Base-by-base conservation (phyloP, 2,113 vertebrate genomes). In the Seriola quinqueradiata region DNA sequence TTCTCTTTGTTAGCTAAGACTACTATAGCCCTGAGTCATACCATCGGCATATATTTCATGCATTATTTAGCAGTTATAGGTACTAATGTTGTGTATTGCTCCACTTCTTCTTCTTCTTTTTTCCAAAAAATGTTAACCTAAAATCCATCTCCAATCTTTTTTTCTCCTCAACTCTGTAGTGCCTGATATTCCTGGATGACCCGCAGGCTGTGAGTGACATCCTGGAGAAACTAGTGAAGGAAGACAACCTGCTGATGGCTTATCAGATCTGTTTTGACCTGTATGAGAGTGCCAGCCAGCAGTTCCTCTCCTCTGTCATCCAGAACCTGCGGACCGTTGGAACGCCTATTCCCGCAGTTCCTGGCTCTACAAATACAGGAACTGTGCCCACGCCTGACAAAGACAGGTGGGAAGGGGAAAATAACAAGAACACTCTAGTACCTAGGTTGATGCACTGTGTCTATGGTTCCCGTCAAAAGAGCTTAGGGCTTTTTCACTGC, bases 181-280 rank as follows among this genome's bases (percentile, higher is more conserved):
- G 98, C 92, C 95, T 99, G 87, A 99, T 99, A 90, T 99, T 99
- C 94, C 94, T 99, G 91, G 98, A 99, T 69, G 98, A 99, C 78
- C 98, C 98, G 0, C 98, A 99, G 92, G 98, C 98, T 48, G 98
- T 99, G 67, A 99, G 98, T 19, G 98, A 99, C 91, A 99, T 99
- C 84, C 92, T 99, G 88, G 98, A 99, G 92, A 99, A 99, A 88
- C 86, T 99, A 81, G 98, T 99, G 80, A 99, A 99, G 88, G 98
- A 99, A 91, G 98, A 99, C 88, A 99, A 99, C 93, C 95, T 99
- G 28, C 95, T 99, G 67, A 99, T 99, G 98, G 98, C 98, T 28
- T 99, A 99, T 88, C 98, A 99, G 89, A 99, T 99, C 89, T 99
- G 98, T 86, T 99, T 99, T 83, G 98, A 99, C 90, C 94, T 99